phyloP scores from a whole-genome alignment of 2,888 invertebrate genomes.

The Ornithoptera alexandrae region DNA sequence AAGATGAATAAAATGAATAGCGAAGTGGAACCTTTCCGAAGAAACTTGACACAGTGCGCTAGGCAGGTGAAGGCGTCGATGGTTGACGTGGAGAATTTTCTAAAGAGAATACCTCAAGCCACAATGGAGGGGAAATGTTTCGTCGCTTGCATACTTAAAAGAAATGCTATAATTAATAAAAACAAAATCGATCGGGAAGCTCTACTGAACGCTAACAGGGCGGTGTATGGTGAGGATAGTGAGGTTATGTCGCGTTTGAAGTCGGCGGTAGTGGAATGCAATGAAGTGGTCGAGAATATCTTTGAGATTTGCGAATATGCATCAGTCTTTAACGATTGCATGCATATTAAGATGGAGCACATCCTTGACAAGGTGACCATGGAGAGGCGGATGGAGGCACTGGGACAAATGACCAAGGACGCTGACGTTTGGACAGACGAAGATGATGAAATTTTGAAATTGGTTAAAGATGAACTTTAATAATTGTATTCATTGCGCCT shows the following conservation, averaged over 20 bases:
- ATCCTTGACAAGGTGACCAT: constrained; percentile 65
- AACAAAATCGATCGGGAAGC: constrained; percentile 57
- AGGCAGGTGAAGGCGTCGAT: constrained; percentile 63
- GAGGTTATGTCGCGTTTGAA: constrained; percentile 60
- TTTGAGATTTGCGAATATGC: constrained; percentile 73
- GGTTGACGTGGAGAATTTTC: constrained; percentile 62
- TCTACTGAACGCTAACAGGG: constrained; percentile 59
- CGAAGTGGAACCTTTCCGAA: constrained; percentile 67
- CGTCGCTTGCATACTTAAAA: constrained; percentile 68
- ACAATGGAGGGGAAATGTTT: constrained; percentile 67
- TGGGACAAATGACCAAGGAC: constrained; percentile 61
- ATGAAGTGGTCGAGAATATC: constrained; percentile 50
- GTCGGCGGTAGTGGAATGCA: constrained; percentile 57
- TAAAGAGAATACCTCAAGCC: constrained; percentile 63
- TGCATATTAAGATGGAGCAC: constrained; percentile 75
- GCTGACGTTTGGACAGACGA: constrained; percentile 64
- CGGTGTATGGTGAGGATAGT: constrained; percentile 62
- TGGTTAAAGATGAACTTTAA: constrained; percentile 67
- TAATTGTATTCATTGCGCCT: not conserved
- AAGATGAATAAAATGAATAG: constrained; percentile 54
- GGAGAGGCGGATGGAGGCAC: constrained; percentile 68
- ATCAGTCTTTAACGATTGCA: constrained; percentile 71
- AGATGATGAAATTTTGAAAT: constrained; percentile 62
- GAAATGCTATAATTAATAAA: constrained; percentile 60
- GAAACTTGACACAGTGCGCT: constrained; percentile 66